A percentile compares a stretch with the other conserved stretches of the same genome.
These are phyloP conservation scores for Siderastrea siderea DNA, from an alignment of 92 coral and sea anemone genomes.

Conservation along the genomic window DNA sequence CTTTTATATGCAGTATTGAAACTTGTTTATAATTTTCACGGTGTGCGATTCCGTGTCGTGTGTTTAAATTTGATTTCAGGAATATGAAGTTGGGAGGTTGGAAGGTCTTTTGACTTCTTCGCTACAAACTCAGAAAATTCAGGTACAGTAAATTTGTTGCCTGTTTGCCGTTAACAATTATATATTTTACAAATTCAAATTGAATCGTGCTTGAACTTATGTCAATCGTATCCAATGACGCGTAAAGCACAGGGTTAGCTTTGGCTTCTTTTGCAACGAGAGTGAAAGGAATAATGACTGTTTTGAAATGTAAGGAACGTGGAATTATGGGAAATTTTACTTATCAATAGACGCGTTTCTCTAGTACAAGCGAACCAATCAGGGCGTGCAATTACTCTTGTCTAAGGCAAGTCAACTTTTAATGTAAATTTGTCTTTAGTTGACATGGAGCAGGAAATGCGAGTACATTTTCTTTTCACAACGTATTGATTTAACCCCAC, in stretches of 20 bases:
- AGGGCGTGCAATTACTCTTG: neutral
- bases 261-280: too few species aligned
- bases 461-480: neutral
- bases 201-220: too few species aligned
- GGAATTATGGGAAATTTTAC: too few species aligned
- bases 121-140: constrained; percentile 49
- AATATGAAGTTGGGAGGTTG: constrained; percentile 79
- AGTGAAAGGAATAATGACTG: too few species aligned
- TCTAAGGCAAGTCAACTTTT: neutral
- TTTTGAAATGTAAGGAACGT: too few species aligned
- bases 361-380: neutral
- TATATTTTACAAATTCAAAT: too few species aligned
- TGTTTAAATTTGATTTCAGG: constrained; percentile 51
- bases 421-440: neutral
- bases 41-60: neutral
- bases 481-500: constrained; percentile 42
- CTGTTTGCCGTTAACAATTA: too few species aligned
- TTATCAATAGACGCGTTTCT: too few species aligned
- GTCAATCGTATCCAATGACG: too few species aligned
- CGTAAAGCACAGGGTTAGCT: too few species aligned
- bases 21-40: neutral
- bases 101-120: constrained; percentile 78
- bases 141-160: constrained; percentile 22
- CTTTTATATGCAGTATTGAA: too few species aligned
- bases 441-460: neutral